Evolutionary conservation across 2,113 vertebrate species (phyloP).

Genomic region (Mus spicilegus): DNA sequence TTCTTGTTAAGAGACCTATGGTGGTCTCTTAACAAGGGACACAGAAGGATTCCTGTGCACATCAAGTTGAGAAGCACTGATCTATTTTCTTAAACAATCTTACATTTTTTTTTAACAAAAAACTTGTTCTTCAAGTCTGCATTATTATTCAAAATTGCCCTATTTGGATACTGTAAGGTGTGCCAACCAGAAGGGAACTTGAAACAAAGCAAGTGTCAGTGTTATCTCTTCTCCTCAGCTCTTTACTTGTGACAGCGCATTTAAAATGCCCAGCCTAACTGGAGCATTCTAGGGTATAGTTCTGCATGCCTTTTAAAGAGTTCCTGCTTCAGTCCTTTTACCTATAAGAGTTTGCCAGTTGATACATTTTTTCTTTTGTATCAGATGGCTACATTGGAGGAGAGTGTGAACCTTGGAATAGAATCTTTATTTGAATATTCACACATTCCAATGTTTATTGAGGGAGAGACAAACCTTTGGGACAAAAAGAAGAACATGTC

Average conservation of each 20-base stretch:
- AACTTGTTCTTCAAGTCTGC: slow-evolving; percentile 45
- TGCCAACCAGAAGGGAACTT: slow-evolving; percentile 6
- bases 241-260: background rate
- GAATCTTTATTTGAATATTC: slow-evolving; percentile 28
- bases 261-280: background rate
- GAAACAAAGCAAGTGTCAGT: background rate
- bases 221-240: background rate
- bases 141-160: background rate
- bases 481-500: background rate
- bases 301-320: background rate
- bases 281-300: background rate
- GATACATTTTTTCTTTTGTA: background rate
- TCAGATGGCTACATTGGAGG: background rate
- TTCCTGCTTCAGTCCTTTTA: background rate
- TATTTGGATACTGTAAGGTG: slow-evolving; percentile 14
- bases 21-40: background rate
- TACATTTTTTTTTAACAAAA: background rate
- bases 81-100: slow-evolving; percentile 30
- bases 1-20: too few relatives aligned
- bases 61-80: slow-evolving; percentile 35
- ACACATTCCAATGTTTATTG: slow-evolving; percentile 19
- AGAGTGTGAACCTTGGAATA: background rate
- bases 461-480: background rate
- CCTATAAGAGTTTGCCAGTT: background rate
- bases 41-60: background rate